These are phyloP conservation scores for Lanius ludovicianus DNA, from an alignment of 2,113 vertebrate genomes.

Conservation along the genomic window DNA sequence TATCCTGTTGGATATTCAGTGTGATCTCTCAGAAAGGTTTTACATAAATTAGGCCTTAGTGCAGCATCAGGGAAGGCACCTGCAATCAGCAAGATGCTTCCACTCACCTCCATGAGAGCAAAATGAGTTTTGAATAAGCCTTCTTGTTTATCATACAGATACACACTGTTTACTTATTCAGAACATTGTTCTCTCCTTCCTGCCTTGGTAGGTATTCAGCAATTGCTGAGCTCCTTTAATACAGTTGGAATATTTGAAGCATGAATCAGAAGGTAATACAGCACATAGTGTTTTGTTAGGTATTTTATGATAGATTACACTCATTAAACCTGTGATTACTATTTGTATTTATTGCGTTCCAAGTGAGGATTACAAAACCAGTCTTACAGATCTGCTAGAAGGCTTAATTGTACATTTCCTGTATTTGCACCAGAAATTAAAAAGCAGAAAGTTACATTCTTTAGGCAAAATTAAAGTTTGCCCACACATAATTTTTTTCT, in stretches of 20 bases:
- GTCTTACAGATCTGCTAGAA: not conserved
- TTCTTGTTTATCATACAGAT: not conserved
- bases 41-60: not conserved
- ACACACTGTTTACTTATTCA: not conserved
- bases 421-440: conserved; percentile 23
- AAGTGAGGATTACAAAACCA: conserved; percentile 42
- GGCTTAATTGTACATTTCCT: conserved; percentile 28
- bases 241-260: not conserved
- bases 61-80: not conserved
- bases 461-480: conserved; percentile 10
- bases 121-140: not conserved
- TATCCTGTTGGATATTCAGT: not conserved
- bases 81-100: not conserved
- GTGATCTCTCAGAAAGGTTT: not conserved
- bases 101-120: not conserved
- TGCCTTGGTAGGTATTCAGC: not conserved
- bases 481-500: not conserved
- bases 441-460: conserved; percentile 4
- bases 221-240: not conserved
- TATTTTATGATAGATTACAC: conserved; percentile 43
- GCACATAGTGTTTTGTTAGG: not conserved
- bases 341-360: conserved; percentile 44
- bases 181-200: not conserved
- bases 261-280: conserved; percentile 2
- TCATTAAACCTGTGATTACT: conserved; percentile 59